phyloP scores from a whole-genome alignment of 2,797 vertebrate genomes.

The Psittacula derbiana region DNA sequence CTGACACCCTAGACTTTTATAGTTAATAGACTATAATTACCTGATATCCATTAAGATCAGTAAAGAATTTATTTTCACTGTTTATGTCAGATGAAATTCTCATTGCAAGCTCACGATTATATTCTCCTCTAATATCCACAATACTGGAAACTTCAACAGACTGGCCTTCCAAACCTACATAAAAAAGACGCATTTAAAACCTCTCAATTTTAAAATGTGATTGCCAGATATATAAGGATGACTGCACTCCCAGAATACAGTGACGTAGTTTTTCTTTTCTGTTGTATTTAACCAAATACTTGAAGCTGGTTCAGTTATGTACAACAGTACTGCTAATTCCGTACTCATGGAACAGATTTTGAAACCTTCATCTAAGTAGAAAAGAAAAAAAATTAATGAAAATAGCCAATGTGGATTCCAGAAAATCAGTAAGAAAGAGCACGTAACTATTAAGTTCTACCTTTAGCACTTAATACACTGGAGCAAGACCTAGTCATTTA shows the following conservation, averaged over 20 bases:
- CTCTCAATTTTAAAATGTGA: not conserved
- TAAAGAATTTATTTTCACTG: conserved; percentile 85
- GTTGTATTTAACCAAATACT: not conserved
- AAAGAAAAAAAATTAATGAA: not conserved
- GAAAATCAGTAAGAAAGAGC: not conserved
- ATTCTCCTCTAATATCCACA: conserved; percentile 89
- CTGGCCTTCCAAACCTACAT: conserved; percentile 84
- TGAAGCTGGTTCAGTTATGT: not conserved
- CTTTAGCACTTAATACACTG: not conserved
- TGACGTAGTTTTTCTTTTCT: not conserved
- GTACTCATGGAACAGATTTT: not conserved
- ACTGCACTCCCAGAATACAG: not conserved
- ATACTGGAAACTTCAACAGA: conserved; percentile 87
- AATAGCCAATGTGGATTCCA: not conserved
- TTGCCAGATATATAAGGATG: not conserved
- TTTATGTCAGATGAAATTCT: conserved; percentile 83
- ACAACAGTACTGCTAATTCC: not conserved
- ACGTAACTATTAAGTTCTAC: not conserved
- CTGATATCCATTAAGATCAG: conserved; percentile 93
- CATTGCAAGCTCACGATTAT: conserved; percentile 90
- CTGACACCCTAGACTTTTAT: not conserved
- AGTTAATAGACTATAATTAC: conserved; percentile 69
- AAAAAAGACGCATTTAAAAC: conserved; percentile 17
- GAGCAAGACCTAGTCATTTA: not conserved
- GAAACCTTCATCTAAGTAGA: not conserved